Base-by-base conservation (phyloP, 2,888 invertebrate genomes). In the Cosmia trapezina region DNA sequence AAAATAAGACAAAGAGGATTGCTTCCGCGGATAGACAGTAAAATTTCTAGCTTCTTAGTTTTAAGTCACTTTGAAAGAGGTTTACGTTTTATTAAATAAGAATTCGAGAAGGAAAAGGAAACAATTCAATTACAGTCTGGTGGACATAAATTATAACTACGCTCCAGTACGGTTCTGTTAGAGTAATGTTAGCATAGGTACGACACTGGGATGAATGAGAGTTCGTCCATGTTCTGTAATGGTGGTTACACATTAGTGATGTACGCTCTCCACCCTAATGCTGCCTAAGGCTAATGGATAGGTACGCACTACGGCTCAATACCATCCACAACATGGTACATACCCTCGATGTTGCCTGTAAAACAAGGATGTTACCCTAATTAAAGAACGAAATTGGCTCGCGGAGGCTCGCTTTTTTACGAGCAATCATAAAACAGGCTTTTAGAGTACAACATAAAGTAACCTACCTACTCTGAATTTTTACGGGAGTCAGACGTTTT, bases 361-460 rank as follows among this genome's bases (percentile, higher is more conserved):
- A 91, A 91, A 92, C 92, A 89, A 88, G 88, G 92, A 92, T 89
- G 90, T 91, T 90, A 90, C 89, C 89, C 91, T 94, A 95, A 95
- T 95, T 95, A 95, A 94, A 93, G 91, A 92, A 92, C 90, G 90
- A 93, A 94, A 95, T 93, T 93, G 92, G 90, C 89, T 92, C 89
- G 87, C 89, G 86, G 88, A 91, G 91, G 91, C 91, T 91, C 89
- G 88, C 85, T 83, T 87, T 92, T 95, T 95, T 95, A 95, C 93
- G 93, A 92, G 90, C 91, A 91, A 94, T 94, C 94, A 94, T 95
- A 94, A 95, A 95, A 93, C 89, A 88, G 90, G 87, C 93, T 91
- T 94, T 93, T 90, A 91, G 91, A 91, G 91, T 87, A 89, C 87
- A 89, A 90, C 91, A 91, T 93, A 93, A 93, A 94, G 91, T 89